Evolutionary conservation across 2,797 vertebrate species (phyloP).

Genomic region (Myotis daubentonii): DNA sequence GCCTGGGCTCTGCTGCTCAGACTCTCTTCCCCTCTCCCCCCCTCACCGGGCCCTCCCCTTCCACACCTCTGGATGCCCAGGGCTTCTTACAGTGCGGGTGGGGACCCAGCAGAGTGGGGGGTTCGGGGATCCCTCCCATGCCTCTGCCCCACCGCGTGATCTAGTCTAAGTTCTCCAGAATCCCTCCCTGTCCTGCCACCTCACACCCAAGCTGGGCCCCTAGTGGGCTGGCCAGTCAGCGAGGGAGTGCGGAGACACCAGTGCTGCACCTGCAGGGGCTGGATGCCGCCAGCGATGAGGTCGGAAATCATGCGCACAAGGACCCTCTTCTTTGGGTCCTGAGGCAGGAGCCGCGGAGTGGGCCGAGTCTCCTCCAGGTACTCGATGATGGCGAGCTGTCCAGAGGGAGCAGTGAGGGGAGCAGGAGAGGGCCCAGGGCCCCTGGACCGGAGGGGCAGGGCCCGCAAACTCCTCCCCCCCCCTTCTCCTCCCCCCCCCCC

Average conservation of each 20-base stretch:
- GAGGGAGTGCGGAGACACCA: not conserved
- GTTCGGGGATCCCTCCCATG: not conserved
- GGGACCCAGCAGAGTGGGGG: too few species aligned
- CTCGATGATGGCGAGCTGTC: slow-evolving; percentile 96
- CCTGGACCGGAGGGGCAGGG: not conserved
- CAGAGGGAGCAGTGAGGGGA: slow-evolving; percentile 26
- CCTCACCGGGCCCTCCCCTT: not conserved
- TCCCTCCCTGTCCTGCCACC: not conserved
- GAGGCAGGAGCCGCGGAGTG: slow-evolving; percentile 90
- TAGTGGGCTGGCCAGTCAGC: not conserved
- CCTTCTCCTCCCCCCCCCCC: not conserved
- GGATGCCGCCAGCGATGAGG: slow-evolving; percentile 93
- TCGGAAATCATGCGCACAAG: slow-evolving; percentile 94
- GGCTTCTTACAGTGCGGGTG: not conserved
- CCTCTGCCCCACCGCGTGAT: not conserved
- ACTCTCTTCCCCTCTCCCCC: too few species aligned
- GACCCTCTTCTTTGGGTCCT: slow-evolving; percentile 91
- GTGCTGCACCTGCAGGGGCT: slow-evolving; percentile 93
- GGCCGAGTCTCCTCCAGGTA: slow-evolving; percentile 96
- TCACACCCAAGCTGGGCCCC: not conserved
- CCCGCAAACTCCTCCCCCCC: not conserved
- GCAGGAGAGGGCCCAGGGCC: not conserved
- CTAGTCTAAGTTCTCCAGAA: not conserved
- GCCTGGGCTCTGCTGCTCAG: not conserved
- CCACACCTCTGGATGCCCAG: not conserved